A percentile compares a stretch with the other conserved stretches of the same genome.
These are phyloP conservation scores for Trissolcus japonicus DNA, from an alignment of 2,888 invertebrate genomes.

Conservation along the genomic window DNA sequence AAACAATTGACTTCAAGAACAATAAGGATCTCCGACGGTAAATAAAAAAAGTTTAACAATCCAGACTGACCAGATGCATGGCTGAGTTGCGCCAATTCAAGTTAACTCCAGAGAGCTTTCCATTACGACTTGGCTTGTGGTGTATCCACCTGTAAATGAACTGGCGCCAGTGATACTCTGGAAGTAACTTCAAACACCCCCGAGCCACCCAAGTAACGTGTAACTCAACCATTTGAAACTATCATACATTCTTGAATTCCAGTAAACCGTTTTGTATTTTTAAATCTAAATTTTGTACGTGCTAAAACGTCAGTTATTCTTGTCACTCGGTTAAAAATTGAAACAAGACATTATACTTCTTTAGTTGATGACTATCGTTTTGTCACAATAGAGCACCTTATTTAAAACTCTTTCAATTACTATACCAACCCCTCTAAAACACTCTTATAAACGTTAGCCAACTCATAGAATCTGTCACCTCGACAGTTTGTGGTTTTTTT, in stretches of 20 bases:
- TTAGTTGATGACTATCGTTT: too few species aligned
- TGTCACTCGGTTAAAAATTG: too few species aligned
- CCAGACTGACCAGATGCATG: constrained; percentile 31
- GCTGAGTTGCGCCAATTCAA: constrained; percentile 9
- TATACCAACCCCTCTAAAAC: constrained; percentile 54
- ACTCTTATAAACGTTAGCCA: constrained; percentile 71
- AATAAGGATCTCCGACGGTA: constrained; percentile 28
- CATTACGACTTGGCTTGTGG: constrained; percentile 52
- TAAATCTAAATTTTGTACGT: too few species aligned
- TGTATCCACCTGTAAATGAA: constrained; percentile 42
- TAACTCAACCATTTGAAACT: constrained; percentile 73
- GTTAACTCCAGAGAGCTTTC: constrained; percentile 43
- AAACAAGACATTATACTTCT: too few species aligned
- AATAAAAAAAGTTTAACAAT: constrained; percentile 33
- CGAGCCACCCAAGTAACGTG: constrained; percentile 68
- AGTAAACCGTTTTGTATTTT: constrained; percentile 63
- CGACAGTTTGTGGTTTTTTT: constrained; percentile 71
- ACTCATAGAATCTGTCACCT: constrained; percentile 73
- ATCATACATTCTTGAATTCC: constrained; percentile 68
- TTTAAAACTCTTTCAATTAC: constrained; percentile 13
- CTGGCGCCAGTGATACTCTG: constrained; percentile 66
- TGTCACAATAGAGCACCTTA: too few species aligned
- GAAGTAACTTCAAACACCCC: constrained; percentile 68
- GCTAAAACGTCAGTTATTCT: too few species aligned
- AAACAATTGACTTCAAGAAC: constrained; percentile 38